Conservation (phyloP, 2,888 invertebrate genomes). For the Lithophane leautieri region DNA sequence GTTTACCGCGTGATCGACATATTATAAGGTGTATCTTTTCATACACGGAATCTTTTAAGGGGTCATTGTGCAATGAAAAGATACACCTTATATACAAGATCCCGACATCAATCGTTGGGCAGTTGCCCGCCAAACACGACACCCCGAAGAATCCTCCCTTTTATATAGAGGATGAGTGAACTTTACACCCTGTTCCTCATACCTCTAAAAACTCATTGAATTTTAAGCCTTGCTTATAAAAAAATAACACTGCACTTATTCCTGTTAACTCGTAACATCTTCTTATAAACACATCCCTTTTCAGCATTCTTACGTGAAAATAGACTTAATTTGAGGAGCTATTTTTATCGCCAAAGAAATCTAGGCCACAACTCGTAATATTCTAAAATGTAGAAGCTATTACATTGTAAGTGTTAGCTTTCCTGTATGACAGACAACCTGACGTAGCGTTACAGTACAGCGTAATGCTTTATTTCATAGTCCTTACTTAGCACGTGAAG, state of each 20-base stretch:
- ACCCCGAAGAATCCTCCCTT: no score
- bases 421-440: conserved; percentile 36
- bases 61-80: no score
- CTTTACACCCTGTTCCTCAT: no score
- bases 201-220: neutral
- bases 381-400: conserved; percentile 23
- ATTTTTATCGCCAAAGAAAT: conserved; percentile 13
- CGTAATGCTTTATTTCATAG: conserved; percentile 51
- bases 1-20: no score
- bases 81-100: no score
- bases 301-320: no score
- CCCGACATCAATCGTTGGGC: no score
- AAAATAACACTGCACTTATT: rapidly evolving
- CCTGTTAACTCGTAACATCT: neutral
- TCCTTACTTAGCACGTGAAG: conserved; percentile 47
- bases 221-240: neutral
- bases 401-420: conserved; percentile 36
- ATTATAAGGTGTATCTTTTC: no score
- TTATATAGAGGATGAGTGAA: no score
- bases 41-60: no score
- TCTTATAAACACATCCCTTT: no score
- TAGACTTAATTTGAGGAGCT: neutral
- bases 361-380: neutral
- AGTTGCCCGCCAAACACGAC: no score
- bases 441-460: conserved; percentile 23